These are phyloP conservation scores for Micropterix aruncella DNA, from an alignment of 2,888 invertebrate species.

Conservation along the genomic window DNA sequence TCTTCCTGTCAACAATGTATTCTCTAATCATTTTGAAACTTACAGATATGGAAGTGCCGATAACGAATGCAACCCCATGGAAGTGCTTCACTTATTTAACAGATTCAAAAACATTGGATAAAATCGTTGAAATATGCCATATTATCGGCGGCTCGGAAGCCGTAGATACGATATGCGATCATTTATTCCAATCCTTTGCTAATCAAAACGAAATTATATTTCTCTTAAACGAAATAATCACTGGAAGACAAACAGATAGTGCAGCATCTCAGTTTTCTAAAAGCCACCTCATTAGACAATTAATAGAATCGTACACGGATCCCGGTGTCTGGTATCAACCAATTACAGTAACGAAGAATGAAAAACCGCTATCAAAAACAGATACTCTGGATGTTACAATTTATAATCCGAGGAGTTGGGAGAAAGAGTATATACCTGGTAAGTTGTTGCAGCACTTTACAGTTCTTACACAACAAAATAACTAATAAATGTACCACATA, in stretches of 20 bases:
- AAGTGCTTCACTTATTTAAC: conserved; percentile 46
- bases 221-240: background rate
- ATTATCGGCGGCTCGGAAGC: conserved; percentile 40
- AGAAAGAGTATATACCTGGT: conserved; percentile 29
- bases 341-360: conserved; percentile 20
- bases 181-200: conserved; percentile 41
- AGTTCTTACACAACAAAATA: too few species aligned
- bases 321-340: conserved; percentile 37
- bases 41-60: conserved; percentile 23
- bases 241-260: background rate
- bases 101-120: conserved; percentile 24
- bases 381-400: conserved; percentile 25
- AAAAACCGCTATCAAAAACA: conserved; percentile 15
- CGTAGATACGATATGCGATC: conserved; percentile 42
- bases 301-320: conserved; percentile 29
- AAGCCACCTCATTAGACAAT: background rate
- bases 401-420: conserved; percentile 30
- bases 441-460: conserved; percentile 5
- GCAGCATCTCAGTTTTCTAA: background rate
- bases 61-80: conserved; percentile 40
- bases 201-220: background rate
- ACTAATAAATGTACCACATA: background rate
- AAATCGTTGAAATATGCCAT: conserved; percentile 39
- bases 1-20: too few species aligned
- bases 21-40: conserved; percentile 6